Conservation (phyloP, 2,888 invertebrate species). For the Nycteola revayana region DNA sequence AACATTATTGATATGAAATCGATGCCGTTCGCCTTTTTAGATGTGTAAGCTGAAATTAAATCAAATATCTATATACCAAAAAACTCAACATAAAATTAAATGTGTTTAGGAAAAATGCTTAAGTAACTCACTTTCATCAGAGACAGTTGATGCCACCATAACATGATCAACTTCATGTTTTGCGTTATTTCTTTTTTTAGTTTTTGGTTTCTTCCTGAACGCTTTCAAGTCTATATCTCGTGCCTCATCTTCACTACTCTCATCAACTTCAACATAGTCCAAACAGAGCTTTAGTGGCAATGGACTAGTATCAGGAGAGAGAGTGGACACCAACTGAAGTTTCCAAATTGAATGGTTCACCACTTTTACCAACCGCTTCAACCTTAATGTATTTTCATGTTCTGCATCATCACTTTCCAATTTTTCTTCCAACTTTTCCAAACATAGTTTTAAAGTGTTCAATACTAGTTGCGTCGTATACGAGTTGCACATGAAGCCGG, state of each 20-base stretch:
- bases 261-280: constrained; percentile 71
- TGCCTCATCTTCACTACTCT: constrained; percentile 74
- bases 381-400: constrained; percentile 39
- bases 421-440: constrained; percentile 72
- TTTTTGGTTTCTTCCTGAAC: constrained; percentile 63
- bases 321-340: constrained; percentile 84
- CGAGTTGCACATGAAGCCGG: constrained; percentile 83
- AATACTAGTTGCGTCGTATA: constrained; percentile 82
- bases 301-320: constrained; percentile 72
- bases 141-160: constrained; percentile 65
- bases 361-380: constrained; percentile 66
- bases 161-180: constrained; percentile 61
- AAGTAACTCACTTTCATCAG: constrained; percentile 57
- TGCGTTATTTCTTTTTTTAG: constrained; percentile 52
- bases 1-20: constrained; percentile 86
- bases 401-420: constrained; percentile 47
- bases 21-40: constrained; percentile 54
- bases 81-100: too few relatives aligned
- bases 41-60: constrained; percentile 48
- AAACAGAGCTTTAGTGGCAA: constrained; percentile 65
- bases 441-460: constrained; percentile 78
- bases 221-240: constrained; percentile 55
- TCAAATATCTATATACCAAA: background rate
- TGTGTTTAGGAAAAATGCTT: too few relatives aligned
- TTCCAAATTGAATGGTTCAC: constrained; percentile 88